phyloP scores from a whole-genome alignment of 2,113 vertebrate species.

The Amphilophus citrinellus region DNA sequence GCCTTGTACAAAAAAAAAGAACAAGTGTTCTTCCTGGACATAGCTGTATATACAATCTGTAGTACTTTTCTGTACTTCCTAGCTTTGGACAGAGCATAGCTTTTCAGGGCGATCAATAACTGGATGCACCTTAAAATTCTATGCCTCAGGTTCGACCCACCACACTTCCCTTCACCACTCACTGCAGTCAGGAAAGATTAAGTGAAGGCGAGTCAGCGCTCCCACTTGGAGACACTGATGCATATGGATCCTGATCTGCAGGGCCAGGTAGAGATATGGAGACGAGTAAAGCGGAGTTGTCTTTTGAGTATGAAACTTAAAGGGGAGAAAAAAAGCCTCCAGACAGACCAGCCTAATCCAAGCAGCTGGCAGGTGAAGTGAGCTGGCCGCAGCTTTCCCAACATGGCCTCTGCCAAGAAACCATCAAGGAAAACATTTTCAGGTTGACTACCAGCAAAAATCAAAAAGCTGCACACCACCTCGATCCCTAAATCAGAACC shows the following conservation, averaged over 20 bases:
- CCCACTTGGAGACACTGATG: conserved; percentile 58
- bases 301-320: conserved; percentile 39
- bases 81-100: conserved; percentile 17
- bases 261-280: conserved; percentile 45
- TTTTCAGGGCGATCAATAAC: conserved; percentile 50
- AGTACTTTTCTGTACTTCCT: not conserved
- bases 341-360: conserved; percentile 43
- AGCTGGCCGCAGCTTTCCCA: conserved; percentile 39
- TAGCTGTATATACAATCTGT: not conserved
- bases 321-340: not conserved
- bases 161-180: conserved; percentile 23
- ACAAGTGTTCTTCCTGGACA: not conserved
- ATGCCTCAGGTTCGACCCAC: conserved; percentile 43
- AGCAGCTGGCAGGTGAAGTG: conserved; percentile 67
- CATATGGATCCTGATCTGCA: conserved; percentile 58
- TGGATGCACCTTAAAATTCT: conserved; percentile 52
- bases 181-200: conserved; percentile 64
- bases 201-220: conserved; percentile 55
- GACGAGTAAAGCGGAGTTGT: conserved; percentile 7
- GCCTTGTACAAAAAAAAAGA: not conserved
- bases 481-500: conserved; percentile 54
- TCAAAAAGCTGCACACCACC: conserved; percentile 55
- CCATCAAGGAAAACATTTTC: conserved; percentile 69
- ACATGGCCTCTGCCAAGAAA: conserved; percentile 64
- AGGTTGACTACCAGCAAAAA: conserved; percentile 65